A percentile compares a stretch with the other conserved stretches of the same genome.
phyloP scores from a whole-genome alignment of 2,797 vertebrate genomes.

The Petrocephalus schoutedeni region DNA sequence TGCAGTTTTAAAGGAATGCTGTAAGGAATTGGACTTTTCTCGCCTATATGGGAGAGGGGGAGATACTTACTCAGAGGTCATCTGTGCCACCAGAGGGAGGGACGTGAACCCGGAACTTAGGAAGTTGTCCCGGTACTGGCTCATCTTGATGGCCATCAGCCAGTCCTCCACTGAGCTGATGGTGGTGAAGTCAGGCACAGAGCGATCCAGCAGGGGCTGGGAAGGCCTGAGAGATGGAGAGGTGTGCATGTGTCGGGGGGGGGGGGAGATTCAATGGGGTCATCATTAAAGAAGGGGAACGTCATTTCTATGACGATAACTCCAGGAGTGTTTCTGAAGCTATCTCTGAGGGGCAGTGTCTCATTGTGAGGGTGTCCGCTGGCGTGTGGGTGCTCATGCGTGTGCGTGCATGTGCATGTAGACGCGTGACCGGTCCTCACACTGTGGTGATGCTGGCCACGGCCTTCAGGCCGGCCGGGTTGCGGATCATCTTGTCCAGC shows the following conservation, averaged over 20 bases:
- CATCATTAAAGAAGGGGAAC: background rate
- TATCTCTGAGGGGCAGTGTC: background rate
- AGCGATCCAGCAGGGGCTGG: slow-evolving; percentile 86
- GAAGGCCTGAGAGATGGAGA: slow-evolving; percentile 65
- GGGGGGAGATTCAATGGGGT: background rate
- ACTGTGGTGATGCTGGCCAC: slow-evolving; percentile 82
- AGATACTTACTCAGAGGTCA: slow-evolving; percentile 83
- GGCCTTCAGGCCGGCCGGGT: slow-evolving; percentile 90
- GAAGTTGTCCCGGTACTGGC: slow-evolving; percentile 90
- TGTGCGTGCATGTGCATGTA: slow-evolving; percentile 18
- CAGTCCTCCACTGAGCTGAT: slow-evolving; percentile 93
- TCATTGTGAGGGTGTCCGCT: no score
- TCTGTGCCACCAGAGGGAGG: slow-evolving; percentile 83
- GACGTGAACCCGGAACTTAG: slow-evolving; percentile 87
- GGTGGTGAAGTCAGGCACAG: slow-evolving; percentile 85
- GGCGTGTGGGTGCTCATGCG: background rate
- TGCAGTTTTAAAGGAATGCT: background rate
- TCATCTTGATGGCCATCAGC: slow-evolving; percentile 91
- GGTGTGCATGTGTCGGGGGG: background rate
- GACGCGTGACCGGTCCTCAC: slow-evolving; percentile 57
- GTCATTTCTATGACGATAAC: background rate
- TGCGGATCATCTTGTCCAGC: slow-evolving; percentile 93
- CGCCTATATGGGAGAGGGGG: background rate
- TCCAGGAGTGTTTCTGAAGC: background rate
- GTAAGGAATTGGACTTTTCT: background rate